These are phyloP conservation scores for Paramuricea clavata DNA, from an alignment of 92 coral and sea anemone species.

Conservation along the genomic window DNA sequence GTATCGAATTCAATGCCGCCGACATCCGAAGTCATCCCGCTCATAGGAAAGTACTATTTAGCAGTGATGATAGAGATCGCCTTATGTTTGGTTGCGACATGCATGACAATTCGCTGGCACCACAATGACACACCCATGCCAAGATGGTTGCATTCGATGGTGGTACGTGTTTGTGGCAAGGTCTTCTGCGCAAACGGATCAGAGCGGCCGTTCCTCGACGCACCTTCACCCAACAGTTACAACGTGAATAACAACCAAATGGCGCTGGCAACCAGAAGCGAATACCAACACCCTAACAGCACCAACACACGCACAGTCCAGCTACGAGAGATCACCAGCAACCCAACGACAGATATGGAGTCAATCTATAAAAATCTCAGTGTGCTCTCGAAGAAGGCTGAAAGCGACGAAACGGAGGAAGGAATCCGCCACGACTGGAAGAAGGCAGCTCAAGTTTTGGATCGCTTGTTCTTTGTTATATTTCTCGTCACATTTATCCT, in stretches of 20 bases:
- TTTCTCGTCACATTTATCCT: slow-evolving; percentile 25
- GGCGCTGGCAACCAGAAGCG: not conserved
- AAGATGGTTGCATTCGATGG: slow-evolving; percentile 16
- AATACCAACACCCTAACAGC: not conserved
- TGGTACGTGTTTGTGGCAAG: slow-evolving; percentile 4
- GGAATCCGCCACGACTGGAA: slow-evolving; percentile 31
- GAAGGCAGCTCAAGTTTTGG: slow-evolving; percentile 37
- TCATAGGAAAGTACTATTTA: slow-evolving; percentile 66
- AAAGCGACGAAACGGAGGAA: slow-evolving; percentile 35
- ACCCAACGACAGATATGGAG: slow-evolving; percentile 4
- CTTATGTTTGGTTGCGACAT: slow-evolving; percentile 63
- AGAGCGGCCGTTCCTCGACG: not conserved
- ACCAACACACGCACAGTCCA: slow-evolving; percentile 25
- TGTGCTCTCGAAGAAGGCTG: slow-evolving; percentile 25
- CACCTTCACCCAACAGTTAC: not conserved
- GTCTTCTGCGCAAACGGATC: not conserved
- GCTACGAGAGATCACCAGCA: slow-evolving; percentile 26
- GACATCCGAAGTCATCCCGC: slow-evolving; percentile 65
- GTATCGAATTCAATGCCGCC: slow-evolving; percentile 71
- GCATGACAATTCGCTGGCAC: slow-evolving; percentile 61
- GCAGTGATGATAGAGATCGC: slow-evolving; percentile 75
- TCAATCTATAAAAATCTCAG: slow-evolving; percentile 32
- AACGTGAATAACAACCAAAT: slow-evolving; percentile 16
- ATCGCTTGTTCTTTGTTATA: slow-evolving; percentile 40
- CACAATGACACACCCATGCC: slow-evolving; percentile 64